Conservation (phyloP, 1,140 invertebrate species). For the Dufourea novaeangliae region DNA sequence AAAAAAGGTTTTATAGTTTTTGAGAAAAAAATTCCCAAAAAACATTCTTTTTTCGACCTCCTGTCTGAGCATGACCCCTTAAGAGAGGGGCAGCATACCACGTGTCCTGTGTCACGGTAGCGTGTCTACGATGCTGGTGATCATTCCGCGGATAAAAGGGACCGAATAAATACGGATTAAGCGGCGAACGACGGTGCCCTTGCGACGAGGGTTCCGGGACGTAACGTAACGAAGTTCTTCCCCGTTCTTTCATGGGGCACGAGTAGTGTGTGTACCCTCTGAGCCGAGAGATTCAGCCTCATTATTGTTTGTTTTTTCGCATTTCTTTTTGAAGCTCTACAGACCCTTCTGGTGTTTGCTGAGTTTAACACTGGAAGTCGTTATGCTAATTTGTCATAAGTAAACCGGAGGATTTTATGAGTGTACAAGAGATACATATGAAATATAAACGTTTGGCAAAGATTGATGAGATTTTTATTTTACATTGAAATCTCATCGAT, state of each 20-base stretch:
- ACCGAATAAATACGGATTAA: constrained; percentile 69
- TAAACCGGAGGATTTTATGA: neutral
- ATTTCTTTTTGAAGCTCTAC: too few relatives aligned
- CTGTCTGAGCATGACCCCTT: too few relatives aligned
- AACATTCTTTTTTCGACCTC: too few relatives aligned
- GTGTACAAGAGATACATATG: neutral
- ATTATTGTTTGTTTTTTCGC: too few relatives aligned
- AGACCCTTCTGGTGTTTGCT: too few relatives aligned
- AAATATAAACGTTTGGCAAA: neutral
- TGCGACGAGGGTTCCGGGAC: constrained; percentile 41
- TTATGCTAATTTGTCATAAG: too few relatives aligned
- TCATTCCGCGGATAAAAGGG: constrained; percentile 64
- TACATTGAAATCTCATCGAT: neutral
- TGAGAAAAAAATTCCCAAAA: too few relatives aligned
- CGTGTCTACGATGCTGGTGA: constrained; percentile 39
- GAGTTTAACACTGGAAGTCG: too few relatives aligned
- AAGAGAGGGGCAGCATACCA: neutral
- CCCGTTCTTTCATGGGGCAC: neutral
- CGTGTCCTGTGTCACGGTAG: constrained; percentile 42
- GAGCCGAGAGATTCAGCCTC: neutral
- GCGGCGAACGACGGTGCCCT: constrained; percentile 48
- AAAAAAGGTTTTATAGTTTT: too few relatives aligned
- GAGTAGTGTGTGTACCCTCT: neutral
- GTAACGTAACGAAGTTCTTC: neutral
- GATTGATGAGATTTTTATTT: neutral